Evolutionary conservation across 2,113 vertebrate species (phyloP).

Genomic region (Acrocephalus arundinaceus): DNA sequence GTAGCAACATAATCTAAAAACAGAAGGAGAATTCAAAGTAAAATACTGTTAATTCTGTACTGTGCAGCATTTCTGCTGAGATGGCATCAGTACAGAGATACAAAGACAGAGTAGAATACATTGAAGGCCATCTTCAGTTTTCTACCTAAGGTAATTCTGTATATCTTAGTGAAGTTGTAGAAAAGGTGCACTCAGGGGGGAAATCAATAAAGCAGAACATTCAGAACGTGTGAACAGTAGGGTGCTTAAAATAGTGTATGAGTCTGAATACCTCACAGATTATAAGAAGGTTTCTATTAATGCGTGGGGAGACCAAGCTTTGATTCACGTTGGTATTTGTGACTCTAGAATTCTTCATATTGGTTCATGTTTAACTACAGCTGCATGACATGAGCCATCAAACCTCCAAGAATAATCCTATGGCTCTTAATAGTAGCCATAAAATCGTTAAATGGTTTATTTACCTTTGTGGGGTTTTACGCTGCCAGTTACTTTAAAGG

Average conservation of each 20-base stretch:
- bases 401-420: neutral
- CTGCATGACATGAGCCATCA: neutral
- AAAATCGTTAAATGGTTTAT: neutral
- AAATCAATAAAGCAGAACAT: neutral
- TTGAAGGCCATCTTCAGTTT: neutral
- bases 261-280: neutral
- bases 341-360: neutral
- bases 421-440: neutral
- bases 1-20: neutral
- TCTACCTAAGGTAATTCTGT: neutral
- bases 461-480: neutral
- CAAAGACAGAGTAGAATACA: neutral
- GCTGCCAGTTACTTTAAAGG: neutral
- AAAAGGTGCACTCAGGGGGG: neutral
- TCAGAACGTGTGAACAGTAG: neutral
- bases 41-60: neutral
- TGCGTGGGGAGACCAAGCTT: neutral
- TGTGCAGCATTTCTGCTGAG: neutral
- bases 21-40: neutral
- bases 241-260: neutral
- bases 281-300: neutral
- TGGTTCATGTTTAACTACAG: neutral
- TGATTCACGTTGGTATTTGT: neutral
- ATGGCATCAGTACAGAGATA: neutral
- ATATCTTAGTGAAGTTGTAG: neutral